Conservation (phyloP, 2,113 vertebrate genomes). For the Bambusicola thoracicus region DNA sequence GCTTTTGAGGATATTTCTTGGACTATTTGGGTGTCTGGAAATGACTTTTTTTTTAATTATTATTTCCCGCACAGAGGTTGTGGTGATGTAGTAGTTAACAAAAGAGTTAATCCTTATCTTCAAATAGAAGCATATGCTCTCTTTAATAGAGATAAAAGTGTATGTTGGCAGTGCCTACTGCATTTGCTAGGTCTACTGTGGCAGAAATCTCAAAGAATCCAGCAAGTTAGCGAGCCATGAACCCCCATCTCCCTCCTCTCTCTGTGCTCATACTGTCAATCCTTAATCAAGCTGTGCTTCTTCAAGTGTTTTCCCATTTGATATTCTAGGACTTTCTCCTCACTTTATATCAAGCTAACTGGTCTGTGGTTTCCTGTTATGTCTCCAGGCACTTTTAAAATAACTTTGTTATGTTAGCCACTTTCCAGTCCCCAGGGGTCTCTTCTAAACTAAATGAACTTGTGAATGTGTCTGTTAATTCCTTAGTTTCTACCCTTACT, state of each 20-base stretch:
- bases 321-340: slow-evolving; percentile 64
- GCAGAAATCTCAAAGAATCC: slow-evolving; percentile 43
- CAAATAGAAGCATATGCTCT: background rate
- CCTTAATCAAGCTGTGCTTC: slow-evolving; percentile 73
- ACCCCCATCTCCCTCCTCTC: background rate
- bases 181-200: background rate
- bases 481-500: slow-evolving; percentile 49
- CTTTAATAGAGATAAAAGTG: background rate
- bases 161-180: background rate
- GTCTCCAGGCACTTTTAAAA: slow-evolving; percentile 67
- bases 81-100: background rate
- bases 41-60: background rate
- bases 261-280: slow-evolving; percentile 17
- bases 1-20: background rate
- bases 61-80: background rate
- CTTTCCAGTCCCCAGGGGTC: slow-evolving; percentile 64
- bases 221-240: slow-evolving; percentile 31
- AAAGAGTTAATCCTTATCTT: background rate
- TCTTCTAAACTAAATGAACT: slow-evolving; percentile 71
- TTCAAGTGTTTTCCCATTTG: slow-evolving; percentile 58
- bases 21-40: background rate
- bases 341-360: slow-evolving; percentile 61
- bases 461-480: slow-evolving; percentile 68
- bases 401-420: slow-evolving; percentile 51
- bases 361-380: slow-evolving; percentile 62